Evolutionary conservation across 2,888 invertebrate genomes (phyloP).

Genomic region (Galerucella pusilla): DNA sequence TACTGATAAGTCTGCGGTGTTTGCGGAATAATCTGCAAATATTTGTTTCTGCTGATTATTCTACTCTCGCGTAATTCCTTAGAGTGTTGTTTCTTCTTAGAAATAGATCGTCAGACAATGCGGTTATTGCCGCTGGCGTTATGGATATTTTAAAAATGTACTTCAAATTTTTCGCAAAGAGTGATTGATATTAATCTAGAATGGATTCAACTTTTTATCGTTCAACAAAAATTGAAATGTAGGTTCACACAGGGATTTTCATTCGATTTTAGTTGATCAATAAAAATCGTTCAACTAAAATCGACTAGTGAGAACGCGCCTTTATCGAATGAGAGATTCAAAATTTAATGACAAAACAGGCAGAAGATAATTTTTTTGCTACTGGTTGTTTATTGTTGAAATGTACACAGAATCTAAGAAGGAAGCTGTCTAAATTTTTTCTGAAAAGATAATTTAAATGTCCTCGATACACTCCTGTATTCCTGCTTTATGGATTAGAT

Average conservation of each 20-base stretch:
- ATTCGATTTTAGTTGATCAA: too few species aligned
- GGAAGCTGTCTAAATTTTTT: too few species aligned
- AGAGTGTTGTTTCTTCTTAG: conserved; percentile 6
- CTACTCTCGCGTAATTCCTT: conserved; percentile 2
- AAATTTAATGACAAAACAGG: too few species aligned
- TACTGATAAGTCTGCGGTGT: neutral
- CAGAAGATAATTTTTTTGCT: too few species aligned
- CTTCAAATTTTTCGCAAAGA: neutral
- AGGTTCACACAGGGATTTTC: too few species aligned
- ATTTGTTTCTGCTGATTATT: conserved; percentile 6
- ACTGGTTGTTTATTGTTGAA: too few species aligned
- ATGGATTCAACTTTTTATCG: too few species aligned
- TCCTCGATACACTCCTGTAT: neutral
- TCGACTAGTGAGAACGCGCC: too few species aligned
- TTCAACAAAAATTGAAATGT: too few species aligned
- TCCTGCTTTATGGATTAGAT: neutral
- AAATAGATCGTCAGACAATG: neutral
- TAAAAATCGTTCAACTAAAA: too few species aligned
- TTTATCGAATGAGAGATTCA: too few species aligned
- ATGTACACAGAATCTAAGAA: too few species aligned
- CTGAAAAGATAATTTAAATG: neutral
- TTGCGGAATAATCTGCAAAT: conserved; percentile 3
- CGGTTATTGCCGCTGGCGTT: neutral
- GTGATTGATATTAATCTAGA: neutral
- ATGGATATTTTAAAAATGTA: neutral